A percentile compares a stretch with the other conserved stretches of the same genome.
Conservation (phyloP, 2,797 vertebrate genomes). For the Babyrousa celebensis region DNA sequence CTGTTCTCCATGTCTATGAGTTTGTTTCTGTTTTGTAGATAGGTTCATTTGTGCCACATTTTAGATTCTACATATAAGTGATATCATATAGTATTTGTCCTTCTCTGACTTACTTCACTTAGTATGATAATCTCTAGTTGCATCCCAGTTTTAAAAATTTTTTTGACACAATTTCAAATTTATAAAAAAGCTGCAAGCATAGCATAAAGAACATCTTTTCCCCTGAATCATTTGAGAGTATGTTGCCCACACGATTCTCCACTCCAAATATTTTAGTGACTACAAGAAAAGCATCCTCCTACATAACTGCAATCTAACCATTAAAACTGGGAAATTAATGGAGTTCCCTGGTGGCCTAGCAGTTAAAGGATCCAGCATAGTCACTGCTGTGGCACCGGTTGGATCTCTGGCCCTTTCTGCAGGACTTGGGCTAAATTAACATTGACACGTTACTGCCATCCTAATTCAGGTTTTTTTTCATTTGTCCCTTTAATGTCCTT, state of each 20-base stretch:
- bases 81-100: no score
- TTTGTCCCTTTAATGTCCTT: neutral
- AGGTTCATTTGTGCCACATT: no score
- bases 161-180: conserved; percentile 7
- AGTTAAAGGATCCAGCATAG: no score
- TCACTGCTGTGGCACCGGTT: no score
- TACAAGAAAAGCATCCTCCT: neutral
- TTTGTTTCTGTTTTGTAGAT: no score
- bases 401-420: no score
- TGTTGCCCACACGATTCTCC: neutral
- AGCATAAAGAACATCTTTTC: neutral
- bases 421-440: neutral
- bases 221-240: neutral
- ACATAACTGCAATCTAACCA: neutral
- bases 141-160: no score
- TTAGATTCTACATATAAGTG: no score
- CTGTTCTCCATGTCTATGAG: no score
- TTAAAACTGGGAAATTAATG: neutral
- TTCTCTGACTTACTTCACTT: no score
- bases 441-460: neutral
- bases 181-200: neutral
- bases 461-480: neutral
- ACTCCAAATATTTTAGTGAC: neutral
- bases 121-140: no score
- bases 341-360: no score